phyloP scores from a whole-genome alignment of 2,113 vertebrate species.

The Jacana jacana region DNA sequence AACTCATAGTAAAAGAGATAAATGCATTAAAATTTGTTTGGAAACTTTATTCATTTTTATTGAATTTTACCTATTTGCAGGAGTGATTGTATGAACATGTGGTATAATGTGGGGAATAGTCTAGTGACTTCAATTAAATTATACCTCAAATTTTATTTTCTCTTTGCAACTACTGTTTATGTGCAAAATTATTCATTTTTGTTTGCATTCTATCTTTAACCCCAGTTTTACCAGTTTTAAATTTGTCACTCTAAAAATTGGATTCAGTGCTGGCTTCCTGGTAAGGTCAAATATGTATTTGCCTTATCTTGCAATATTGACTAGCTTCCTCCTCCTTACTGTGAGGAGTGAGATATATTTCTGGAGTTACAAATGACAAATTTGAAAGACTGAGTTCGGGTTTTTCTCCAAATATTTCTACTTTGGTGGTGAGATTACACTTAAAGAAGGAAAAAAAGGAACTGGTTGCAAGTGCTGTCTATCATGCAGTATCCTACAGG shows the following conservation, averaged over 20 bases:
- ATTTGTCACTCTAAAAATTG: background rate
- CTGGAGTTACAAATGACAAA: background rate
- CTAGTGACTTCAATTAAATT: constrained; percentile 22
- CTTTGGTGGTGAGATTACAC: background rate
- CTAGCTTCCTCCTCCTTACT: background rate
- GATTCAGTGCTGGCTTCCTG: background rate
- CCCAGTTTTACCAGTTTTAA: background rate
- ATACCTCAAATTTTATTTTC: background rate
- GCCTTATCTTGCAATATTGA: background rate
- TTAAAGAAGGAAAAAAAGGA: background rate
- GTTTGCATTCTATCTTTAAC: background rate
- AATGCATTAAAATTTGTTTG: background rate
- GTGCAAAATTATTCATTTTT: background rate
- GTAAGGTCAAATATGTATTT: background rate
- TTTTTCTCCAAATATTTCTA: background rate
- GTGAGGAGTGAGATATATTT: background rate
- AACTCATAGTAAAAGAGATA: constrained; percentile 14
- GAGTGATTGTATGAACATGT: background rate
- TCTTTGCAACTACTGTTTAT: background rate
- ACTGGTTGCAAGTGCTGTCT: background rate
- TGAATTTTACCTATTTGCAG: background rate
- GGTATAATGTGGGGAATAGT: background rate
- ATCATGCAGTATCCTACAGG: background rate
- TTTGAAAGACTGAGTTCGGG: background rate
- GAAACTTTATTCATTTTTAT: constrained; percentile 20